Percentiles rank a stretch among this genome's conserved stretches.
Conservation (phyloP, 2,888 invertebrate genomes). For the Agelastica alni region DNA sequence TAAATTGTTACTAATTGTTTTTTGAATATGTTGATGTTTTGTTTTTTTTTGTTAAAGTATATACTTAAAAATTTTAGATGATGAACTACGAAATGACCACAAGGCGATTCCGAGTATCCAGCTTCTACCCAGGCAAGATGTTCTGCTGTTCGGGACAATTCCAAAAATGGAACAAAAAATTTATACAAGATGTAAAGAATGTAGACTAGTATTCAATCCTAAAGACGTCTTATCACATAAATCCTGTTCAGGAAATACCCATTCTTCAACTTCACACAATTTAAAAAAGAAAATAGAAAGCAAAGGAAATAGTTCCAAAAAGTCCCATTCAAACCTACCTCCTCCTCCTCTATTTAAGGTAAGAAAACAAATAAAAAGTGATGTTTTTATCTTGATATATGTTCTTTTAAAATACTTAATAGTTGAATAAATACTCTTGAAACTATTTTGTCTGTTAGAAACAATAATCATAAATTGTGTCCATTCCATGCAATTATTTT, state of each 20-base stretch:
- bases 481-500: no score
- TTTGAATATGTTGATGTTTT: not conserved
- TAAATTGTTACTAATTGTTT: conserved; percentile 1
- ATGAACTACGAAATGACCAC: conserved; percentile 22
- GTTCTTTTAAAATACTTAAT: no score
- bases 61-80: conserved; percentile 22
- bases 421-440: no score
- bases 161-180: conserved; percentile 52
- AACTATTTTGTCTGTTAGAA: no score
- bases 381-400: no score
- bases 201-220: conserved; percentile 40
- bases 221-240: conserved; percentile 35
- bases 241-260: conserved; percentile 41
- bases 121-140: conserved; percentile 50
- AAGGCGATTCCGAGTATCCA: conserved; percentile 37
- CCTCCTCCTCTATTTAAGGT: conserved; percentile 44
- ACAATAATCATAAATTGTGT: no score
- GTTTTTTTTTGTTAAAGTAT: not conserved
- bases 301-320: conserved; percentile 46
- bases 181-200: conserved; percentile 50
- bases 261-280: conserved; percentile 36
- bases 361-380: no score
- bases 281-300: conserved; percentile 49
- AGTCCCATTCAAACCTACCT: conserved; percentile 37
- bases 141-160: conserved; percentile 49